These are phyloP conservation scores for Heterodera filipjevi DNA, from an alignment of 2,888 invertebrate species.

Conservation along the genomic window DNA sequence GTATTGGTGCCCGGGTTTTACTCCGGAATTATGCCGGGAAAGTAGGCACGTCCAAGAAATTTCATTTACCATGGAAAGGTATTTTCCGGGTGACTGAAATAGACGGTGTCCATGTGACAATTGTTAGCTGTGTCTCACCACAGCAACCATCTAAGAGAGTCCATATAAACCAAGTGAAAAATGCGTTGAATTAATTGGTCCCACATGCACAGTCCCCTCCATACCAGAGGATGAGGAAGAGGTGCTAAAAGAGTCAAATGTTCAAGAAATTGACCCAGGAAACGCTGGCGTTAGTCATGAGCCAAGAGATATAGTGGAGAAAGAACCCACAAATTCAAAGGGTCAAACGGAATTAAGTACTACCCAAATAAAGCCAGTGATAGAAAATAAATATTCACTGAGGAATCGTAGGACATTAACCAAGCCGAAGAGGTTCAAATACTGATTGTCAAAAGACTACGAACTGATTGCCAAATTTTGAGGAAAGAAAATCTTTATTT, in stretches of 20 bases:
- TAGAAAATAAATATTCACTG: too few relatives aligned
- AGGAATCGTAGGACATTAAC: too few relatives aligned
- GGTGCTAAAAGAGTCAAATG: not conserved
- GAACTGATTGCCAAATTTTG: too few relatives aligned
- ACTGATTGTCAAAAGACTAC: too few relatives aligned
- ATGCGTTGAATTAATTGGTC: not conserved
- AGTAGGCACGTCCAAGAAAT: slow-evolving; percentile 15
- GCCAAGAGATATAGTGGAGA: too few relatives aligned
- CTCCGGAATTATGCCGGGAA: not conserved
- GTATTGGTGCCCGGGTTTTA: slow-evolving; percentile 21
- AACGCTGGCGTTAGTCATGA: too few relatives aligned
- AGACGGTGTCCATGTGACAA: not conserved
- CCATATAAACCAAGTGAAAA: not conserved
- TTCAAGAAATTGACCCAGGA: not conserved
- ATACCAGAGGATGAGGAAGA: not conserved
- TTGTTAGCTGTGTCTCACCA: not conserved
- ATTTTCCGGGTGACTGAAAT: slow-evolving; percentile 6
- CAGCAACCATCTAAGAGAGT: not conserved
- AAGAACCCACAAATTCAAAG: too few relatives aligned
- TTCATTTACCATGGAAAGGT: slow-evolving; percentile 22
- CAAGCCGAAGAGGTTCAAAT: too few relatives aligned
- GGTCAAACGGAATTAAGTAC: too few relatives aligned
- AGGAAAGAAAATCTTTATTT: too few relatives aligned
- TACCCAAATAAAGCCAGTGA: too few relatives aligned
- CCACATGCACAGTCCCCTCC: not conserved